Evolutionary conservation across 2,888 invertebrate genomes (phyloP), one percentile per base, ranked within the genome.

Genomic region (Dione vanillae): DNA sequence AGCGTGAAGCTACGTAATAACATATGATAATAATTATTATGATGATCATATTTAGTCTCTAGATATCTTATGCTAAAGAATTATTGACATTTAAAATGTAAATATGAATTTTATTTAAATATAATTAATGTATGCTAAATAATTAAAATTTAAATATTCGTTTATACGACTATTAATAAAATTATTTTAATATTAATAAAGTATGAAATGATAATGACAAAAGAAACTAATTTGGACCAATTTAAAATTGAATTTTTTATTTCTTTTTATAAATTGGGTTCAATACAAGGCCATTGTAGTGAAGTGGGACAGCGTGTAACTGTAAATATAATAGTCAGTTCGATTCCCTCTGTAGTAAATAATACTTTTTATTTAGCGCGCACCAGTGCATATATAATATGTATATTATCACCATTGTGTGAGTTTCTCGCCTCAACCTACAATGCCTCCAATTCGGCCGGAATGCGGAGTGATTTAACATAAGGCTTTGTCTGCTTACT

Each of bases 71-170:
- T 19, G 35, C 16, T 16, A 11, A 56, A 12, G 16, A 56, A 40
- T 37, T 16, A 16, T 37, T 16, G 56, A 37, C 16, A 40, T 56
- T 56, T 56, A 40, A 56, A 56, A 37, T 56, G 27, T 40, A 56
- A n/a, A n/a, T 56, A 8, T 11, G 16, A 56, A 16, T 40, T 40
- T 40, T 37, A 11, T 16, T 16, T 37, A 40, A 56, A 40, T 16
- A n/a, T 11, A 16, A 56, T 16, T 56, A 37, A 37, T 11, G 10
- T 16, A 56, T 56, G 56, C 6, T 56, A 37, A 40, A 40, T 16
- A 37, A 37, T 56, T n/a, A n/a, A 37, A 56, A 40, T 27, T 52
- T 49, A 19, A 19, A 49, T 49, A 49, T 16, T 49, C 49, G 11
- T 19, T 49, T 20, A 49, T 49, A 19, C 27, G 5, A 27, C 7